A percentile compares a stretch with the other conserved stretches of the same genome.
phyloP scores from a whole-genome alignment of 2,113 vertebrate species.

The Ginglymostoma cirratum region DNA sequence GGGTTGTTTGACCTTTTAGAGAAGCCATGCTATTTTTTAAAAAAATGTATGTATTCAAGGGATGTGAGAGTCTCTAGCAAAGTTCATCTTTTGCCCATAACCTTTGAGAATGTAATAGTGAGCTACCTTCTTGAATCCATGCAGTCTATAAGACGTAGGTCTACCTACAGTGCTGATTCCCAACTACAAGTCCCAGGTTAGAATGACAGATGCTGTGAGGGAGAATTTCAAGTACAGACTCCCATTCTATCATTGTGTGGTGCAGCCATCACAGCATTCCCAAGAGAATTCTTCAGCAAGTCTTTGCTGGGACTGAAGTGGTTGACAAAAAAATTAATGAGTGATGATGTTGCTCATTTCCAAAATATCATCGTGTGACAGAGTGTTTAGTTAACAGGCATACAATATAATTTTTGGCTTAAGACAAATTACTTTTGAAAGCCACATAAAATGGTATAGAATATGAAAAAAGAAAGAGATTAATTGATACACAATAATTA shows the following conservation, averaged over 20 bases:
- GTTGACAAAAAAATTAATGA: not conserved
- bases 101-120: no score
- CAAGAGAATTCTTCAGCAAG: not conserved
- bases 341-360: not conserved
- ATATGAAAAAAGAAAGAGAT: not conserved
- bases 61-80: no score
- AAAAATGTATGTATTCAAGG: no score
- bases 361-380: not conserved
- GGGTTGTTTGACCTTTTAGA: not conserved
- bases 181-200: not conserved
- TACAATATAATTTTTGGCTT: not conserved
- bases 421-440: slow-evolving; percentile 5
- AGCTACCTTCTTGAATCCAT: no score
- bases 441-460: not conserved
- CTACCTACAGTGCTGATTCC: not conserved
- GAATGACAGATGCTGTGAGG: not conserved
- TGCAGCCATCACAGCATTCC: not conserved
- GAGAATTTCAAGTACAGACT: not conserved
- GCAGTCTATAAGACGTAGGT: no score
- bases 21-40: no score
- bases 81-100: no score
- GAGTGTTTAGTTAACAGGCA: not conserved
- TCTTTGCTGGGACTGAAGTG: not conserved
- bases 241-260: not conserved
- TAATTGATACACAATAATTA: slow-evolving; percentile 4